A percentile compares a stretch with the other conserved stretches of the same genome.
Evolutionary conservation across 2,113 vertebrate species (phyloP).

Genomic region (Dipodomys merriami): DNA sequence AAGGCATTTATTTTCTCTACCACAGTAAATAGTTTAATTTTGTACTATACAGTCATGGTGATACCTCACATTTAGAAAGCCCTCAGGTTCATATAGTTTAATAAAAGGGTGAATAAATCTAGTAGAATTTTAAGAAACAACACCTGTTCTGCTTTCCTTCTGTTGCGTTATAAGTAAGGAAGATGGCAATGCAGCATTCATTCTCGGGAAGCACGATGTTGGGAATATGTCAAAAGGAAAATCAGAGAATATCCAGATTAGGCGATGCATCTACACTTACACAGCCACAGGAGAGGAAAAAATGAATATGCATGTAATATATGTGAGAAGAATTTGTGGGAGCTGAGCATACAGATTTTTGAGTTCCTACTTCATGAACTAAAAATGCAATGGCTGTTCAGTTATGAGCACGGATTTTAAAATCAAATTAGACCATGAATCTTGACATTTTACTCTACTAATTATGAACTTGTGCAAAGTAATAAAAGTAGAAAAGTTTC

Average conservation of each 20-base stretch:
- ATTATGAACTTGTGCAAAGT: background rate
- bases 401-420: slow-evolving; percentile 25
- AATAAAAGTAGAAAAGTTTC: slow-evolving; percentile 9
- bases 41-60: background rate
- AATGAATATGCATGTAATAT: background rate
- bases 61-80: background rate
- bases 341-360: background rate
- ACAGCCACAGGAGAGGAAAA: background rate
- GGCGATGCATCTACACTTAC: background rate
- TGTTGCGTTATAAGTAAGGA: background rate
- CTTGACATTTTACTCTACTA: background rate
- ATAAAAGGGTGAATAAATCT: background rate
- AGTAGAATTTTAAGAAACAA: background rate
- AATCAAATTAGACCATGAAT: background rate
- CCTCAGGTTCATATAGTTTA: background rate
- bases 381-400: slow-evolving; percentile 2
- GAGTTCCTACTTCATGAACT: background rate
- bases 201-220: background rate
- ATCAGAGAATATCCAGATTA: background rate
- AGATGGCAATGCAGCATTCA: background rate
- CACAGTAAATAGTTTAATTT: background rate
- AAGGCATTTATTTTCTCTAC: background rate
- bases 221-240: background rate
- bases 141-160: background rate
- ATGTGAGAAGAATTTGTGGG: background rate